Evolutionary conservation across 2,113 vertebrate genomes (phyloP).

Genomic region (Galbula dea): DNA sequence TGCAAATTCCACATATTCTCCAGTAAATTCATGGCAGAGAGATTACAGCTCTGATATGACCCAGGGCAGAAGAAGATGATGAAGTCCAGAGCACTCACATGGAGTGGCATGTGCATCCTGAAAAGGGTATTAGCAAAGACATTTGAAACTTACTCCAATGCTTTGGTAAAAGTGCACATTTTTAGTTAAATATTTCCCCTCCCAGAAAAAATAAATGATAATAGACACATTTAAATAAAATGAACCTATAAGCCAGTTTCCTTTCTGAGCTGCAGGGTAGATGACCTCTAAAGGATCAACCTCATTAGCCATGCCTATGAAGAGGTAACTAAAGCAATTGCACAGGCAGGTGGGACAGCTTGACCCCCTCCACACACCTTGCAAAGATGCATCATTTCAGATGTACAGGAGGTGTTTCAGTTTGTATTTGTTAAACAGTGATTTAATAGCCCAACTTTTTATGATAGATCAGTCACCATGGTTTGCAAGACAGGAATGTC

Average conservation of each 20-base stretch:
- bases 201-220: background rate
- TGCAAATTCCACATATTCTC: background rate
- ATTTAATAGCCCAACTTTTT: background rate
- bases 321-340: background rate
- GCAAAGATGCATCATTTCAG: background rate
- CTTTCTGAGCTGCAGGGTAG: background rate
- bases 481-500: slow-evolving; percentile 41
- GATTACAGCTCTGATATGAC: background rate
- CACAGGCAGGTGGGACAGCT: fast-evolving
- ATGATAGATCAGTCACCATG: background rate
- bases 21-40: background rate
- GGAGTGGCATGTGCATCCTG: background rate
- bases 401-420: background rate
- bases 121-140: background rate
- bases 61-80: background rate
- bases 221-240: background rate
- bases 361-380: background rate
- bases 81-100: background rate
- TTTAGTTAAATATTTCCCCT: background rate
- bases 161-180: background rate
- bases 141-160: fast-evolving
- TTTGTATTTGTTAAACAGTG: background rate
- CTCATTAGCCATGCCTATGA: background rate
- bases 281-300: background rate
- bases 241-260: background rate